Percentiles rank a stretch among this genome's conserved stretches.
Conservation (phyloP, 2,888 invertebrate genomes). For the Drosophila testacea region DNA sequence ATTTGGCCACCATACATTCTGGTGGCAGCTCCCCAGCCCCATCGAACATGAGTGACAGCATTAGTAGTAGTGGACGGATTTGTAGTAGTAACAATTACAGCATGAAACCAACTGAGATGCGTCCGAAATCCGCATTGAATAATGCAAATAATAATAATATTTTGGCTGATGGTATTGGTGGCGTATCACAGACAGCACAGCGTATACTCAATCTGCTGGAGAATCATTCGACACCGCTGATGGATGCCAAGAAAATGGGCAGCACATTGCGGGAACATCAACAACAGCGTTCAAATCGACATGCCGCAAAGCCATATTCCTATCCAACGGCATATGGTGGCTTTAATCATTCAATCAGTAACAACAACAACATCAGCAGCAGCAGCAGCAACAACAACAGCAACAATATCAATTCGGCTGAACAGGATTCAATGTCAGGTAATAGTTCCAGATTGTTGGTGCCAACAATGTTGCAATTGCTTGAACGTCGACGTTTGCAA, state of each 20-base stretch:
- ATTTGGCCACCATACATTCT: slow-evolving; percentile 74
- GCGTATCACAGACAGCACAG: slow-evolving; percentile 88
- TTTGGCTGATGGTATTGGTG: not conserved
- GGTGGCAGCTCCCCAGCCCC: slow-evolving; percentile 60
- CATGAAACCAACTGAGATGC: slow-evolving; percentile 54
- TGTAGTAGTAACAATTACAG: slow-evolving; percentile 17
- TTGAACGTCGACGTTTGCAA: slow-evolving; percentile 87
- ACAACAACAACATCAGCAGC: too few species aligned
- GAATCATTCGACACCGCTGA: slow-evolving; percentile 92
- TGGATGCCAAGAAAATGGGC: slow-evolving; percentile 92
- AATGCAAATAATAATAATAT: not conserved
- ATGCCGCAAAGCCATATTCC: slow-evolving; percentile 49
- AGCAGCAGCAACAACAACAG: slow-evolving; percentile 6
- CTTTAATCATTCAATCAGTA: slow-evolving; percentile 25
- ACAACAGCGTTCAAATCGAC: slow-evolving; percentile 50
- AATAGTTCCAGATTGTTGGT: slow-evolving; percentile 86
- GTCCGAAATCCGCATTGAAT: slow-evolving; percentile 3
- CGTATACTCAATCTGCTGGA: slow-evolving; percentile 92
- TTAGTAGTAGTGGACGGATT: slow-evolving; percentile 3
- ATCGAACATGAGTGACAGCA: slow-evolving; percentile 66
- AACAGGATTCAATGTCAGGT: slow-evolving; percentile 1
- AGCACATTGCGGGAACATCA: slow-evolving; percentile 76
- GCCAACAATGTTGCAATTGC: slow-evolving; percentile 88
- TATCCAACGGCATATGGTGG: slow-evolving; percentile 27
- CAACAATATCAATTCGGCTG: not conserved